Conservation (phyloP, 2,797 vertebrate species). For the Siniperca scherzeri region DNA sequence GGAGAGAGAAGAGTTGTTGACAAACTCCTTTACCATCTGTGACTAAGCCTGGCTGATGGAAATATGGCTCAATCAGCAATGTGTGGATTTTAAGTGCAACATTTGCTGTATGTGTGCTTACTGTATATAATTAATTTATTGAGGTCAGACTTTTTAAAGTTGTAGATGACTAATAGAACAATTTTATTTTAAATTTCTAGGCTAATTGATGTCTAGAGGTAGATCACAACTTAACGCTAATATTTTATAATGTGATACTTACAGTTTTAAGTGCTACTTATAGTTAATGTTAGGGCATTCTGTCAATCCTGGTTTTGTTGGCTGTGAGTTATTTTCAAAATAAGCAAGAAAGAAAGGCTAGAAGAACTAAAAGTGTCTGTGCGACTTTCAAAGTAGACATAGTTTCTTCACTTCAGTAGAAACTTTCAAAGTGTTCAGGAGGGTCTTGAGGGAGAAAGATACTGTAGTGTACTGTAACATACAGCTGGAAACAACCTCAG, state of each 20-base stretch:
- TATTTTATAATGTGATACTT: not conserved
- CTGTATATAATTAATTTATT: conserved; percentile 2
- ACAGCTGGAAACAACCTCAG: conserved; percentile 50
- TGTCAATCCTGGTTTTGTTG: not conserved
- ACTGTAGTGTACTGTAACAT: conserved; percentile 30
- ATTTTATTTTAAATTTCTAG: not conserved
- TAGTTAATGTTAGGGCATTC: not conserved
- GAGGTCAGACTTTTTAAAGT: not conserved
- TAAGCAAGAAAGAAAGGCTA: not conserved
- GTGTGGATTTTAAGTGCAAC: not conserved
- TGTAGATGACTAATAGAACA: not conserved
- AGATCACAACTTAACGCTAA: not conserved
- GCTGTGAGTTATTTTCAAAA: conserved; percentile 6
- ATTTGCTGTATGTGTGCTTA: not conserved
- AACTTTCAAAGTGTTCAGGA: not conserved
- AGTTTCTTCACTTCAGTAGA: not conserved
- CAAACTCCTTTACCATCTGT: conserved; percentile 25
- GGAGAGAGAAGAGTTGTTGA: conserved; percentile 6
- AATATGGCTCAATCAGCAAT: conserved; percentile 18
- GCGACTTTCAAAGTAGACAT: not conserved
- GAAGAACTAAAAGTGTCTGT: not conserved
- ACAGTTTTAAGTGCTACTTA: not conserved
- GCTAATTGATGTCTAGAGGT: not conserved
- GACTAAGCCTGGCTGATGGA: conserved; percentile 17
- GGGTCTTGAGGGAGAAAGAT: conserved; percentile 26